A percentile compares a stretch with the other conserved stretches of the same genome.
Conservation (phyloP, 2,888 invertebrate genomes). For the Chrysolina haemoptera region DNA sequence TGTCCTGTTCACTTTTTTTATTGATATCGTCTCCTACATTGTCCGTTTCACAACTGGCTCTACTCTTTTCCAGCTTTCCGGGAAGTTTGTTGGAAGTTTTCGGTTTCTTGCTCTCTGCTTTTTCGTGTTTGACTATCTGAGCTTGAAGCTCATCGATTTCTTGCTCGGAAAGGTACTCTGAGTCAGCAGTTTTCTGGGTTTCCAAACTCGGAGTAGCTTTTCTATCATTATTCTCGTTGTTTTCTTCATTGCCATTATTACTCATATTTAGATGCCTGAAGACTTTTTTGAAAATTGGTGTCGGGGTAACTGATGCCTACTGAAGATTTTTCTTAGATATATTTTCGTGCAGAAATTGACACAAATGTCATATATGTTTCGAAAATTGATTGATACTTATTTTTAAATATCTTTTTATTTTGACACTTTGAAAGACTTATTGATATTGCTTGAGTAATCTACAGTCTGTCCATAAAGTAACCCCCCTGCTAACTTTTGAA, state of each 20-base stretch:
- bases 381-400: neutral
- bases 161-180: neutral
- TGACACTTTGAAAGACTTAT: neutral
- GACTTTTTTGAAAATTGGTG: neutral
- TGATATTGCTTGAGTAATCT: neutral
- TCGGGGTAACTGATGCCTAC: conserved; percentile 26
- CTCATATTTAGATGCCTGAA: neutral
- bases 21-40: conserved; percentile 51
- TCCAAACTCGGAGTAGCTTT: neutral
- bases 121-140: conserved; percentile 21
- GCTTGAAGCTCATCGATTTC: conserved; percentile 24
- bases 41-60: conserved; percentile 42
- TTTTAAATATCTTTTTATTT: neutral
- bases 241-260: neutral
- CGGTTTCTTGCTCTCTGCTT: conserved; percentile 37
- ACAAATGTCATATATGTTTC: conserved; percentile 4
- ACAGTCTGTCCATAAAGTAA: too few species aligned
- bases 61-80: conserved; percentile 29
- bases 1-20: conserved; percentile 43
- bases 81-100: conserved; percentile 45
- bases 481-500: too few species aligned
- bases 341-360: neutral
- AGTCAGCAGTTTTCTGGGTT: neutral
- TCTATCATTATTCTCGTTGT: neutral
- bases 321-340: conserved; percentile 24